phyloP scores from a whole-genome alignment of 2,113 vertebrate species.

The Sylvietta virens region DNA sequence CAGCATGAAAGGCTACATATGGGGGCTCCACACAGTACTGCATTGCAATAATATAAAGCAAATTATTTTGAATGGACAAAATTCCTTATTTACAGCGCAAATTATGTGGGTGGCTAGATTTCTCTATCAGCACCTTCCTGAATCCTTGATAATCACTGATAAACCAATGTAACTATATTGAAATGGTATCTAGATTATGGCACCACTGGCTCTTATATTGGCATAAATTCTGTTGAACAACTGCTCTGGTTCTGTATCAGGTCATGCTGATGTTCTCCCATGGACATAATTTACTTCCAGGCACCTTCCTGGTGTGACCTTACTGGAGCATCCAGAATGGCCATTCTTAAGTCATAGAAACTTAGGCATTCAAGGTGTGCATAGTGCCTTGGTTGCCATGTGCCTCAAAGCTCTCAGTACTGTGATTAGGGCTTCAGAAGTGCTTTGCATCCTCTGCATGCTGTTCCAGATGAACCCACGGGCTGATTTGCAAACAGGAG shows the following conservation, averaged over 20 bases:
- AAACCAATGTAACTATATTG: background rate
- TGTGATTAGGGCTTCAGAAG: accelerated
- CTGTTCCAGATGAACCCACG: background rate
- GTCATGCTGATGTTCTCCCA: background rate
- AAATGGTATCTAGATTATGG: background rate
- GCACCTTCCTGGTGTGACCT: background rate
- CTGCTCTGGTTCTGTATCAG: background rate
- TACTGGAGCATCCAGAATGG: too few species aligned
- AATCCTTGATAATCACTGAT: background rate
- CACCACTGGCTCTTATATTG: accelerated
- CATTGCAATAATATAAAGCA: background rate
- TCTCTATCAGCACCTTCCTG: background rate
- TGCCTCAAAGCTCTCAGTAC: background rate
- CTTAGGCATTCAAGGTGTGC: accelerated
- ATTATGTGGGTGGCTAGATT: background rate
- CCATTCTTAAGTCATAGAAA: background rate
- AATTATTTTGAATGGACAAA: background rate
- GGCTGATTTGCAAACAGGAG: background rate
- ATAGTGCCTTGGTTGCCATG: accelerated
- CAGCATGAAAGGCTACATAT: accelerated
- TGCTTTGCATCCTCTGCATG: accelerated
- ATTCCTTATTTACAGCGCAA: background rate
- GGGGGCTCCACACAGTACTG: background rate
- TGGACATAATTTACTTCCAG: accelerated
- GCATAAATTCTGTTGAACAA: accelerated